phyloP scores from a whole-genome alignment of 2,888 invertebrate species.

The Heliconius erato region DNA sequence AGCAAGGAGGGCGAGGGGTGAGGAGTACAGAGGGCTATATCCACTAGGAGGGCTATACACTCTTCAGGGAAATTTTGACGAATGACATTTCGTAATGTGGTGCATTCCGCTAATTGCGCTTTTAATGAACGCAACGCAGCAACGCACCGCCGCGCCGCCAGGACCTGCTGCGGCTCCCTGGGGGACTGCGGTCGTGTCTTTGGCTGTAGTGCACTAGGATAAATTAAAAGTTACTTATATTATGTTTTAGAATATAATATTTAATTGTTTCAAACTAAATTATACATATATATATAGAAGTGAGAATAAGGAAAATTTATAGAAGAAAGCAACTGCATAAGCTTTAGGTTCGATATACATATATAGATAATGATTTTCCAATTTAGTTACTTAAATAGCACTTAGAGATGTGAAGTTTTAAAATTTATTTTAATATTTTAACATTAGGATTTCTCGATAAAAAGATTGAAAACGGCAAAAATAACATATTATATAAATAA shows the following conservation, averaged over 20 bases:
- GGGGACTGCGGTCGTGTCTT: not conserved
- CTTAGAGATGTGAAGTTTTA: too few relatives aligned
- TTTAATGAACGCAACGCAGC: constrained; percentile 70
- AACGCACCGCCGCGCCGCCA: constrained; percentile 11
- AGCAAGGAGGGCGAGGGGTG: constrained; percentile 47
- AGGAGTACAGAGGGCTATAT: constrained; percentile 43
- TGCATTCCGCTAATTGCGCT: constrained; percentile 79
- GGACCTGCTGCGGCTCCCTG: not conserved
- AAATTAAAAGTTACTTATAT: constrained; percentile 3
- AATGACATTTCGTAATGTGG: constrained; percentile 76
- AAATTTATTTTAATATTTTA: not conserved
- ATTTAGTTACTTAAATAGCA: not conserved
- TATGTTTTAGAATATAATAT: not conserved
- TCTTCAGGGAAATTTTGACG: constrained; percentile 79
- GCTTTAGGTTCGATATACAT: not conserved
- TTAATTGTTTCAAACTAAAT: not conserved
- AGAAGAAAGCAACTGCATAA: not conserved
- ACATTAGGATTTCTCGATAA: too few relatives aligned
- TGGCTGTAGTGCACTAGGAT: constrained; percentile 1
- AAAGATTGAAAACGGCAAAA: too few relatives aligned
- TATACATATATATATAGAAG: too few relatives aligned
- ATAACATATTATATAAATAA: too few relatives aligned
- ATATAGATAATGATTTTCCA: not conserved
- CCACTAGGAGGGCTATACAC: constrained; percentile 51
- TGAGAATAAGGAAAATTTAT: too few relatives aligned